phyloP scores from a whole-genome alignment of 2,113 vertebrate species.

The Manacus vitellinus region DNA sequence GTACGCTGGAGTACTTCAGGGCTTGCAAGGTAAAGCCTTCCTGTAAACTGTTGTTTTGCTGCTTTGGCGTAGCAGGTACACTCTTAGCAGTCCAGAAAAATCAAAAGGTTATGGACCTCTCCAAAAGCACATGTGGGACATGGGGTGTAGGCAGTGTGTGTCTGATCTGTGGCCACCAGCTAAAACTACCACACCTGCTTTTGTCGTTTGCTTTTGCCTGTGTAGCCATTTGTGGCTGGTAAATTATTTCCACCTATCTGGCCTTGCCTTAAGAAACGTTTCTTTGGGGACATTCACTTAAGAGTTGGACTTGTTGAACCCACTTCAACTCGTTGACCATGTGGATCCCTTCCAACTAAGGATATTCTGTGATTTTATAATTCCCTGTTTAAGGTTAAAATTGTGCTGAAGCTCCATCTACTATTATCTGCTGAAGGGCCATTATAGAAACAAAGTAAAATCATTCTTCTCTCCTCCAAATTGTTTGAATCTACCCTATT shows the following conservation, averaged over 20 bases:
- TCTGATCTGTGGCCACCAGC: not conserved
- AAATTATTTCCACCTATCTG: not conserved
- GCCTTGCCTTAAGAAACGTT: not conserved
- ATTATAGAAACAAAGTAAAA: not conserved
- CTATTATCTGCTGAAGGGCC: not conserved
- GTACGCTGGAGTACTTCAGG: not conserved
- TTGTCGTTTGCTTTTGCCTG: not conserved
- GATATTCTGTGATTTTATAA: not conserved
- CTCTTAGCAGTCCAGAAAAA: not conserved
- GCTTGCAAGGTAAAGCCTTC: not conserved
- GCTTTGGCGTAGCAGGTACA: not conserved
- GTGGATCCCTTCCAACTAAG: not conserved
- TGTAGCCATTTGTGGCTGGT: not conserved
- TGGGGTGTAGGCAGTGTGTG: not conserved
- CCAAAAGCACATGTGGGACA: not conserved
- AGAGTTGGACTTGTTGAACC: not conserved
- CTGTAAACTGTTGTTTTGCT: not conserved
- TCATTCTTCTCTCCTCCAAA: not conserved
- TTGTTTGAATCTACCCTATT: not conserved
- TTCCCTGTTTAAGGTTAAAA: not conserved
- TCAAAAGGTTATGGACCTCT: not conserved
- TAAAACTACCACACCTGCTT: not conserved
- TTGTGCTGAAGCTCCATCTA: not conserved
- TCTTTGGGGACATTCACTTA: not conserved
- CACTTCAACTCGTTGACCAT: not conserved